Evolutionary conservation across 2,113 vertebrate species (phyloP).

Genomic region (Mesembrinibis cayennensis): DNA sequence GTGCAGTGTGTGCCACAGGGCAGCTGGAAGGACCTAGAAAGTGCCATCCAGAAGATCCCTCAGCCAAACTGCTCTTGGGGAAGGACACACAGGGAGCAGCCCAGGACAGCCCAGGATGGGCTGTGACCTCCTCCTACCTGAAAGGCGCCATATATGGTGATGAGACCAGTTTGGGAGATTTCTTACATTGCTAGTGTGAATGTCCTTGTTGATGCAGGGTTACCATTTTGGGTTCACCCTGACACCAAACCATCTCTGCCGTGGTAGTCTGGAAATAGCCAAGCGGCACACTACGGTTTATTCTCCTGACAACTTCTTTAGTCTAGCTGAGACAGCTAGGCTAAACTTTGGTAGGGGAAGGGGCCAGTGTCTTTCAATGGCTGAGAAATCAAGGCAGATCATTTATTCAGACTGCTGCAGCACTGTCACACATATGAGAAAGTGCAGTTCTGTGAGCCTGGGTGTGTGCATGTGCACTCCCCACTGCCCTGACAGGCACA

Average conservation of each 20-base stretch:
- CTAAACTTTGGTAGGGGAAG: background rate
- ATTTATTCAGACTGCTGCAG: background rate
- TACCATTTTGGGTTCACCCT: background rate
- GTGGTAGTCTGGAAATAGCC: background rate
- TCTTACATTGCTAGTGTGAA: background rate
- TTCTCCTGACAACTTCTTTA: background rate
- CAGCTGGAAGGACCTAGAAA: background rate
- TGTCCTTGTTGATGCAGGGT: background rate
- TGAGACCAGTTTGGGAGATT: accelerated
- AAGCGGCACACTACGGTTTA: accelerated
- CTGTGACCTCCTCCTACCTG: background rate
- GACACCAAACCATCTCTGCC: background rate
- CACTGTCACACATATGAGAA: background rate
- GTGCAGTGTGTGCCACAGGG: background rate
- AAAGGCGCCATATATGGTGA: background rate
- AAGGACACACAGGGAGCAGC: background rate
- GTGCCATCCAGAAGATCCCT: background rate
- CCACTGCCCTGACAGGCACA: background rate
- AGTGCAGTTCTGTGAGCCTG: background rate
- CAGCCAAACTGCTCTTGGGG: background rate
- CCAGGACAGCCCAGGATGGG: background rate
- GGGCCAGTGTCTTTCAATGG: background rate
- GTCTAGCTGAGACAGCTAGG: background rate
- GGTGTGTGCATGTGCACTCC: background rate
- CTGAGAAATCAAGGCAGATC: background rate